These are phyloP conservation scores for Girardinichthys multiradiatus DNA, from an alignment of 2,113 vertebrate species.

Conservation along the genomic window DNA sequence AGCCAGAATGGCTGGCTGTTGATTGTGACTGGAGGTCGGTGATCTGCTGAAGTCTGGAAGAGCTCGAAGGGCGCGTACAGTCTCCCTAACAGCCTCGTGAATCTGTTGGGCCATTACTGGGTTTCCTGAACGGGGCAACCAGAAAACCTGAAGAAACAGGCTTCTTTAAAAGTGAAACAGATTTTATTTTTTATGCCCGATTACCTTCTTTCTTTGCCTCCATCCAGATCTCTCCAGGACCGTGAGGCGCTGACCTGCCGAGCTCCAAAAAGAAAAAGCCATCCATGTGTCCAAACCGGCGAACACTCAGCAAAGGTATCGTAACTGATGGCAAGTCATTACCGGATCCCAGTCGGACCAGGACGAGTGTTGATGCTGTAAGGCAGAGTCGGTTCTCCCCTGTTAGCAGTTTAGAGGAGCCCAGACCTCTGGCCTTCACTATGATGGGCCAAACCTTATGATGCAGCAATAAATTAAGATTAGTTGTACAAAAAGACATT, in stretches of 20 bases:
- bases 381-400: conserved; percentile 71
- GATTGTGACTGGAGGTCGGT: conserved; percentile 34
- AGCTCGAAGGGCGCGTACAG: conserved; percentile 19
- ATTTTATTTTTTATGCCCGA: too few species aligned
- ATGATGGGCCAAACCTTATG: conserved; percentile 64
- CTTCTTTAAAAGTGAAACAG: rapidly evolving
- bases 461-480: rapidly evolving
- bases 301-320: conserved; percentile 60
- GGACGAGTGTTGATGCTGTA: conserved; percentile 55
- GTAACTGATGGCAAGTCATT: conserved; percentile 39
- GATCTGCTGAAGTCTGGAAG: conserved; percentile 67
- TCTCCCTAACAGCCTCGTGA: conserved; percentile 60
- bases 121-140: conserved; percentile 27
- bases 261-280: conserved; percentile 72
- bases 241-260: conserved; percentile 64
- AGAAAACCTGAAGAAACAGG: not conserved
- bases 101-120: conserved; percentile 60
- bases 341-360: conserved; percentile 44
- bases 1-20: conserved; percentile 21
- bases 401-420: conserved; percentile 48
- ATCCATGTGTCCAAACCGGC: conserved; percentile 68
- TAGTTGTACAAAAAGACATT: not conserved
- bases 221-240: conserved; percentile 76
- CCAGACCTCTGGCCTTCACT: conserved; percentile 63
- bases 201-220: conserved; percentile 60